Conservation (phyloP, 2,113 vertebrate genomes). For the Brachyhypopomus occidentalis region DNA sequence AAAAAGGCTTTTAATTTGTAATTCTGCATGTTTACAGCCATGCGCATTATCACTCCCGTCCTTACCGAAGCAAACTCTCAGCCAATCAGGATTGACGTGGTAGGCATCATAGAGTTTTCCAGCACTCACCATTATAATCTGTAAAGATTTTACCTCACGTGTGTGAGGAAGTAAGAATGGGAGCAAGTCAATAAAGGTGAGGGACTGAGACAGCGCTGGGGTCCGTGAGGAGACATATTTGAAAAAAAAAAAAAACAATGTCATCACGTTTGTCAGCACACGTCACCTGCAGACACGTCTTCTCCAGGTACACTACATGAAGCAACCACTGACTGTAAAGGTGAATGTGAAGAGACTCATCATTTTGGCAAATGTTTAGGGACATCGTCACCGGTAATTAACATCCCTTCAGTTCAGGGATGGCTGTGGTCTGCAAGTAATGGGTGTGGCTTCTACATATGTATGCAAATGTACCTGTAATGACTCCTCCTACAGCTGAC, state of each 20-base stretch:
- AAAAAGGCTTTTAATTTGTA: neutral
- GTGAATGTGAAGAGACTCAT: neutral
- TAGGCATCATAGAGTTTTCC: conserved; percentile 41
- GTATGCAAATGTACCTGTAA: neutral
- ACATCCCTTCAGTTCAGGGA: neutral
- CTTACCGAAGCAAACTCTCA: conserved; percentile 30
- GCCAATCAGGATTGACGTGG: conserved; percentile 2
- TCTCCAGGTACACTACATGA: neutral
- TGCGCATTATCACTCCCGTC: neutral
- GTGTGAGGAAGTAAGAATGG: neutral
- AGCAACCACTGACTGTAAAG: neutral
- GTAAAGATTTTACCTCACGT: too few relatives aligned
- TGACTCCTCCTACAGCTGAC: neutral
- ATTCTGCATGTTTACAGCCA: conserved; percentile 12
- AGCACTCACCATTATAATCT: too few relatives aligned
- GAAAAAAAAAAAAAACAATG: neutral
- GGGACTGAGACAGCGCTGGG: neutral
- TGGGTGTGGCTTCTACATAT: neutral
- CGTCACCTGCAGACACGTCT: neutral
- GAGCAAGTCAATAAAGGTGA: neutral
- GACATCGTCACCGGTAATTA: neutral
- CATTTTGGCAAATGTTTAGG: neutral
- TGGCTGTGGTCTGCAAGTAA: neutral
- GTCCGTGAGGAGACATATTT: neutral
- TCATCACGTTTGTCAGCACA: neutral